These are phyloP conservation scores for Pseudochirops corinnae DNA, from an alignment of 2,797 vertebrate species.

Conservation along the genomic window DNA sequence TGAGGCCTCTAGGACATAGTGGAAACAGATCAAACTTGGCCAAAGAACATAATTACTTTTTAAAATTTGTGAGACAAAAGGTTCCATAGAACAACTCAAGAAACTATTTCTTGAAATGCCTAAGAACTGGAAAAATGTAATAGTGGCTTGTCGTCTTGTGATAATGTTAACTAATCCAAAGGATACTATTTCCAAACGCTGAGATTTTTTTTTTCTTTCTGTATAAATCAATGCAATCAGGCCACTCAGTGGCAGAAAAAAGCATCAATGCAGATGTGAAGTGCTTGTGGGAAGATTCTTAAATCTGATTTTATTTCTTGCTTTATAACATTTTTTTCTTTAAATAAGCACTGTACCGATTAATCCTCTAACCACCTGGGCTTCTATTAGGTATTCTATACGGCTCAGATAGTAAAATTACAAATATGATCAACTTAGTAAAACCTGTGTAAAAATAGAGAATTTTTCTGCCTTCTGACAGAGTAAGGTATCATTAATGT, in stretches of 20 bases:
- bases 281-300: not conserved
- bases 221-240: conserved; percentile 21
- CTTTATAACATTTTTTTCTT: not conserved
- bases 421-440: conserved; percentile 54
- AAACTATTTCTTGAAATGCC: not conserved
- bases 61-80: not conserved
- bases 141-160: not conserved
- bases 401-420: conserved; percentile 20
- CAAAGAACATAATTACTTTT: not conserved
- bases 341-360: conserved; percentile 41
- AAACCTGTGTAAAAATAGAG: conserved; percentile 26
- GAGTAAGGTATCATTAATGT: conserved; percentile 29
- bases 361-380: not conserved
- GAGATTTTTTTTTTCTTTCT: conserved; percentile 12
- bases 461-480: conserved; percentile 49
- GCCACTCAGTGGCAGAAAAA: conserved; percentile 3
- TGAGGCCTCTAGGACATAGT: too few species aligned
- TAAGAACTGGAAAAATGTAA: not conserved
- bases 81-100: conserved; percentile 9
- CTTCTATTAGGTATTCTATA: conserved; percentile 51
- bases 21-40: not conserved
- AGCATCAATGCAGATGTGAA: not conserved
- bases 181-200: not conserved
- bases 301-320: not conserved
- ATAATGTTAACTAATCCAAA: conserved; percentile 12